Evolutionary conservation across 2,888 invertebrate species (phyloP).

Genomic region (Brenthis hecate): DNA sequence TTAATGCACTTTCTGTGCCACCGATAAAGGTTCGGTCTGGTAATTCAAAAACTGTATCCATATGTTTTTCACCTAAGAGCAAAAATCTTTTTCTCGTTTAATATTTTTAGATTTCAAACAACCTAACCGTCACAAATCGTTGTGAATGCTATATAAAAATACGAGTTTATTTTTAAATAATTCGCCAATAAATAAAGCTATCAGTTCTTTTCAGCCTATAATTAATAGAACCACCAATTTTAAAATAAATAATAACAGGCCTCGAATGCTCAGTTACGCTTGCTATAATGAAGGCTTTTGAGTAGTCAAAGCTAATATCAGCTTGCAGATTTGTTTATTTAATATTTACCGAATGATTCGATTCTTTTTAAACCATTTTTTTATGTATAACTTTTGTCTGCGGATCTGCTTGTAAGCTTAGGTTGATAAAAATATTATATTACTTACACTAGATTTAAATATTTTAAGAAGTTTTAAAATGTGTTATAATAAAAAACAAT

Average conservation of each 20-base stretch:
- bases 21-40: slow-evolving; percentile 87
- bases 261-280: slow-evolving; percentile 5
- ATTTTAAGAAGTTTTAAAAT: no score
- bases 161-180: slow-evolving; percentile 2
- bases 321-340: slow-evolving; percentile 8
- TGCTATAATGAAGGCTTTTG: slow-evolving; percentile 19
- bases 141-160: slow-evolving; percentile 1
- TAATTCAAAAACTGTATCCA: slow-evolving; percentile 85
- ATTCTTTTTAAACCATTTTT: neutral
- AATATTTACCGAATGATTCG: neutral
- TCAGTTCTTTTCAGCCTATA: slow-evolving; percentile 16
- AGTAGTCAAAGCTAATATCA: slow-evolving; percentile 4
- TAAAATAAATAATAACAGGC: slow-evolving; percentile 24
- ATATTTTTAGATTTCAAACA: neutral
- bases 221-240: slow-evolving; percentile 25
- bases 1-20: slow-evolving; percentile 79
- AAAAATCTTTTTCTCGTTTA: neutral
- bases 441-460: no score
- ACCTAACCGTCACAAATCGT: neutral
- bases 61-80: slow-evolving; percentile 74
- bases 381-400: no score
- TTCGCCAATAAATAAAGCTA: slow-evolving; percentile 19
- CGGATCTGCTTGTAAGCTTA: no score
- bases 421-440: no score
- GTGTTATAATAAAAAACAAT: no score